These are phyloP conservation scores for Drosophila tristis DNA, from an alignment of 1,140 invertebrate genomes.

Conservation along the genomic window DNA sequence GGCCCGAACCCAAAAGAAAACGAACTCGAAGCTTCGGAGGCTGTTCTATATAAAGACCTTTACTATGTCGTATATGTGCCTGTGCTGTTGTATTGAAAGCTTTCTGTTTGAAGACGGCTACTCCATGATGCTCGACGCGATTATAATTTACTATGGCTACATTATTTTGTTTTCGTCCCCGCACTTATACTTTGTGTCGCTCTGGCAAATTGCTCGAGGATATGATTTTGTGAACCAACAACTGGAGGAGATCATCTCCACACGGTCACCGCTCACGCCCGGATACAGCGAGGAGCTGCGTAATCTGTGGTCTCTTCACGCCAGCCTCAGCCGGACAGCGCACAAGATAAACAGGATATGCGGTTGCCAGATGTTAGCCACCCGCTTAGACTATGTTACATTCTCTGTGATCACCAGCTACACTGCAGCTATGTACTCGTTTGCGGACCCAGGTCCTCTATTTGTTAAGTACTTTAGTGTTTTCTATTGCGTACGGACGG, in stretches of 20 bases:
- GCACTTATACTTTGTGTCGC: constrained; percentile 40
- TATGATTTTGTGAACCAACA: constrained; percentile 39
- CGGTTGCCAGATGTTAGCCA: constrained; percentile 30
- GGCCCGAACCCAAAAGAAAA: neutral
- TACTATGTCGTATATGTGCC: constrained; percentile 12
- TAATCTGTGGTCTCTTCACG: constrained; percentile 44
- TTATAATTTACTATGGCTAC: constrained; percentile 2
- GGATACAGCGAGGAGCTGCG: constrained; percentile 17
- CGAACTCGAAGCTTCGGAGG: neutral
- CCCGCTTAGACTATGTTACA: constrained; percentile 45
- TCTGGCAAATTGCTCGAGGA: constrained; percentile 49
- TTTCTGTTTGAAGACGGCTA: neutral
- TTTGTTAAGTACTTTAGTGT: neutral
- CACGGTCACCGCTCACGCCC: too few relatives aligned
- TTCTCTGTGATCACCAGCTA: constrained; percentile 34
- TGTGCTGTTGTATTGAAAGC: neutral
- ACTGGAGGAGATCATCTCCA: constrained; percentile 14
- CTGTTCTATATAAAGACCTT: constrained; percentile 23
- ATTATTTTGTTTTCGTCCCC: constrained; percentile 24
- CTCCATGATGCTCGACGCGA: neutral
- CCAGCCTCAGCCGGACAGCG: constrained; percentile 8
- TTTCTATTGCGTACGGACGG: constrained; percentile 15
- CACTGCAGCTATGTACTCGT: constrained; percentile 16
- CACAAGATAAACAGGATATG: constrained; percentile 38
- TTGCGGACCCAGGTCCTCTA: fast-evolving